Conservation (phyloP, 2,797 vertebrate species). For the Melanotaenia trifasciata region DNA sequence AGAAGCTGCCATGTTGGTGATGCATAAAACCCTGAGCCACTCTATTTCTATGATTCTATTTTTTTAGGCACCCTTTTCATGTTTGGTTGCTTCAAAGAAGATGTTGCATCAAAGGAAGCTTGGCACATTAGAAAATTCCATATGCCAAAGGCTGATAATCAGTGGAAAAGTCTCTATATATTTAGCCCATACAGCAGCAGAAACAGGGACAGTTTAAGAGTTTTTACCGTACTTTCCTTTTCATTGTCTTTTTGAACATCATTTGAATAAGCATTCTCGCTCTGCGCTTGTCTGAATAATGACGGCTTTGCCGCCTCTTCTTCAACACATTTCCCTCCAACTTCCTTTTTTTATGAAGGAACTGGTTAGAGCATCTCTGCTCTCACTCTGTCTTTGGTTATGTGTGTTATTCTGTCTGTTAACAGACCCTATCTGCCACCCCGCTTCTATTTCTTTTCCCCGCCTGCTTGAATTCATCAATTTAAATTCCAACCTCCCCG, state of each 20-base stretch:
- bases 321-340: constrained; percentile 34
- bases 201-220: not conserved
- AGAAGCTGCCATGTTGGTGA: constrained; percentile 53
- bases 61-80: constrained; percentile 47
- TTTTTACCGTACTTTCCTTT: not conserved
- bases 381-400: constrained; percentile 31
- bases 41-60: constrained; percentile 40
- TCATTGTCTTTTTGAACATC: constrained; percentile 26
- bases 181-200: constrained; percentile 11
- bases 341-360: constrained; percentile 38
- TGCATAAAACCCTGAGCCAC: constrained; percentile 49
- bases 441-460: constrained; percentile 32
- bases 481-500: constrained; percentile 48
- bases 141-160: constrained; percentile 61
- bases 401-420: constrained; percentile 41
- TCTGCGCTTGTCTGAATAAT: constrained; percentile 25
- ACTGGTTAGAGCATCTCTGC: constrained; percentile 18
- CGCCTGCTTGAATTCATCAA: constrained; percentile 50
- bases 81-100: constrained; percentile 63
- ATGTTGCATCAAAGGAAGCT: constrained; percentile 58
- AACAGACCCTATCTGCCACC: constrained; percentile 44
- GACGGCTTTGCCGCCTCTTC: constrained; percentile 29
- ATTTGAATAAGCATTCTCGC: constrained; percentile 23
- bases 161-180: constrained; percentile 36
- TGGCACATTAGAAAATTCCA: constrained; percentile 55